A percentile compares a stretch with the other conserved stretches of the same genome.
These are phyloP conservation scores for Leptura quadrifasciata DNA, from an alignment of 2,888 invertebrate genomes.

Conservation along the genomic window DNA sequence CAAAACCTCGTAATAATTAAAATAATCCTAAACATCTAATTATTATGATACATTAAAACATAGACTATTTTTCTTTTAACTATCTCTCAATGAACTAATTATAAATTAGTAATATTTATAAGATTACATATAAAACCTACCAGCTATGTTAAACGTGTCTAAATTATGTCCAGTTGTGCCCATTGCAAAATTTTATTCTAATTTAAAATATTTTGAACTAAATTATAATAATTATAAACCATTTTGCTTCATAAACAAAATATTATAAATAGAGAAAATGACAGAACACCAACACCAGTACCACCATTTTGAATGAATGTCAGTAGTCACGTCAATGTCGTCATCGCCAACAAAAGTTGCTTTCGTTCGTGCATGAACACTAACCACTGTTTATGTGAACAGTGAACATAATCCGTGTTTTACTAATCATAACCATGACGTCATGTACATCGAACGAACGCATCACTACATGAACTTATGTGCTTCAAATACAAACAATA, in stretches of 20 bases:
- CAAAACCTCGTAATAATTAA: too few relatives aligned
- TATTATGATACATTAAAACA: too few relatives aligned
- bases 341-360: too few relatives aligned
- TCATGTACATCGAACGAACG: too few relatives aligned
- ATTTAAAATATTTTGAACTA: constrained; percentile 27
- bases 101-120: background rate
- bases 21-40: too few relatives aligned
- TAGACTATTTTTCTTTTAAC: background rate
- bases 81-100: background rate
- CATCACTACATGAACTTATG: too few relatives aligned
- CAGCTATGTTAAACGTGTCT: constrained; percentile 69
- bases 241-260: constrained; percentile 24
- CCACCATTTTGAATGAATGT: constrained; percentile 13
- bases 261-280: constrained; percentile 17
- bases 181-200: constrained; percentile 63
- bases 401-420: too few relatives aligned
- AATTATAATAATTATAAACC: constrained; percentile 21
- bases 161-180: constrained; percentile 69
- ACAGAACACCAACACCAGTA: background rate
- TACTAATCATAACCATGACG: too few relatives aligned
- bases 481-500: too few relatives aligned
- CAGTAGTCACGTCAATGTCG: too few relatives aligned
- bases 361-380: too few relatives aligned
- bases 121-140: constrained; percentile 56
- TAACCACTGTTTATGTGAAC: too few relatives aligned